phyloP scores from a whole-genome alignment of 2,113 vertebrate species.

The Panurus biarmicus region DNA sequence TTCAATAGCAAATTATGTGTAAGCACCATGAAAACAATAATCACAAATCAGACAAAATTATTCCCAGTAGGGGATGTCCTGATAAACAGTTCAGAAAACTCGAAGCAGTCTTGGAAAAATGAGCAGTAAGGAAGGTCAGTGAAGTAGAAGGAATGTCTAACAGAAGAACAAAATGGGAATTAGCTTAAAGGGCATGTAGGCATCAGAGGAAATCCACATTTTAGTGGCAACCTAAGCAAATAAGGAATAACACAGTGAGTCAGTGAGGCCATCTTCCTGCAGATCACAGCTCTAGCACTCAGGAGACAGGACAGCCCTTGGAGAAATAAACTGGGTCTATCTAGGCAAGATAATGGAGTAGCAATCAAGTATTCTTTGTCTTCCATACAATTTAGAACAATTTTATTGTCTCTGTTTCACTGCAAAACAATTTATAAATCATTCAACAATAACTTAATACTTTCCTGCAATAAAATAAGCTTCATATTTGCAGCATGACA shows the following conservation, averaged over 20 bases:
- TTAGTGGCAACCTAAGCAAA: neutral
- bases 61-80: neutral
- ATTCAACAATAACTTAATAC: neutral
- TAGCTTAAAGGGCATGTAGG: neutral
- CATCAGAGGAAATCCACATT: neutral
- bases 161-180: neutral
- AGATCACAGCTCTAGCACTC: neutral
- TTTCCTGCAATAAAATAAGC: neutral
- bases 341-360: neutral
- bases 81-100: neutral
- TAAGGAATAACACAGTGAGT: neutral
- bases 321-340: neutral
- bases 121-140: neutral
- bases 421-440: neutral
- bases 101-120: neutral
- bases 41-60: neutral
- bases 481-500: neutral
- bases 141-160: neutral
- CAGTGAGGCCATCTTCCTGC: neutral
- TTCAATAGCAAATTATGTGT: neutral
- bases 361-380: neutral
- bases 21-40: neutral
- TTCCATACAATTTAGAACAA: neutral
- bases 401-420: neutral
- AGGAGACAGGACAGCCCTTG: neutral